phyloP scores from a whole-genome alignment of 2,113 vertebrate species.

The Hemicordylus capensis region DNA sequence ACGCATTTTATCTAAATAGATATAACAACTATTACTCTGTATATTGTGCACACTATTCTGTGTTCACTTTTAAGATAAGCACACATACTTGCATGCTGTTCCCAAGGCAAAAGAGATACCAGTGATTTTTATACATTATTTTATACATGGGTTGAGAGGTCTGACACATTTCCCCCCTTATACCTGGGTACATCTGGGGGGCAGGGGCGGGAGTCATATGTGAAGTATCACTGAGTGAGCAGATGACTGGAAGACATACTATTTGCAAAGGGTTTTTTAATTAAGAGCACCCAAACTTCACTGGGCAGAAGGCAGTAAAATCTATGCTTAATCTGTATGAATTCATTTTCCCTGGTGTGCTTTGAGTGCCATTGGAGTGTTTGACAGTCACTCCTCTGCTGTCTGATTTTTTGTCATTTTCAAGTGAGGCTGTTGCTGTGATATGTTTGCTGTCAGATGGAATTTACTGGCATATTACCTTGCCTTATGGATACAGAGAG shows the following conservation, averaged over 20 bases:
- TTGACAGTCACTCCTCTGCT: slow-evolving; percentile 48
- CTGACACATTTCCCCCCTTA: not conserved
- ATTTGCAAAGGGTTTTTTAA: slow-evolving; percentile 41
- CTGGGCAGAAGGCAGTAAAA: slow-evolving; percentile 1
- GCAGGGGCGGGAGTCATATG: too few relatives aligned
- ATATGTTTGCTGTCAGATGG: slow-evolving; percentile 57
- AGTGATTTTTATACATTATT: not conserved
- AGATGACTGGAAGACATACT: slow-evolving; percentile 27
- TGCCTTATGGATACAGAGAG: slow-evolving; percentile 32
- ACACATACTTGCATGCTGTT: not conserved
- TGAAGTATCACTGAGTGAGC: slow-evolving; percentile 26
- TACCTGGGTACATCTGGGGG: not conserved
- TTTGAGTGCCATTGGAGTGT: slow-evolving; percentile 42
- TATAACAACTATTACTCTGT: not conserved
- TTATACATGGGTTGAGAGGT: too few relatives aligned
- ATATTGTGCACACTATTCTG: too few relatives aligned
- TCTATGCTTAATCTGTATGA: slow-evolving; percentile 47
- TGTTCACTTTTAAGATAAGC: too few relatives aligned
- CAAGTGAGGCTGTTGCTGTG: slow-evolving; percentile 42
- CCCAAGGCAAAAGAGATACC: not conserved
- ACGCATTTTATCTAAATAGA: not conserved
- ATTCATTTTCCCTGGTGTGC: slow-evolving; percentile 48
- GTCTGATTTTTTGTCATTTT: slow-evolving; percentile 58
- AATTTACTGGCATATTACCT: slow-evolving; percentile 47
- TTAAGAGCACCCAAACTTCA: slow-evolving; percentile 43